Conservation (phyloP, 1,140 invertebrate species). For the Oscheius sp. region DNA sequence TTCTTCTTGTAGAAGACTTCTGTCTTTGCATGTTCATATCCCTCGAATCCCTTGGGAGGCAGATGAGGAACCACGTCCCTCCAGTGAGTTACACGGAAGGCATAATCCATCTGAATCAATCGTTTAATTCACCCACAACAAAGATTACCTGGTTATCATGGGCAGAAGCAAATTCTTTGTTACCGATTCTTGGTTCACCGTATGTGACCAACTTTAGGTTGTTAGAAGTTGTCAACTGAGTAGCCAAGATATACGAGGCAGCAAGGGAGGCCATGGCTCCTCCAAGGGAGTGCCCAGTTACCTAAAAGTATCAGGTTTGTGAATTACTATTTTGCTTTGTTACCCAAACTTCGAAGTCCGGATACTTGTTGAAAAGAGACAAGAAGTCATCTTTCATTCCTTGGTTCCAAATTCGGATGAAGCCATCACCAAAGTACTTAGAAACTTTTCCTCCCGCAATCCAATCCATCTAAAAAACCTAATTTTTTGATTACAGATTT, state of each 20-base stretch:
- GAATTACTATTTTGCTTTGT: neutral
- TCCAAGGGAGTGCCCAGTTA: conserved; percentile 50
- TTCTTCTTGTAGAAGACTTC: conserved; percentile 47
- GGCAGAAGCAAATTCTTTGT: conserved; percentile 38
- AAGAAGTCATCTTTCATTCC: conserved; percentile 45
- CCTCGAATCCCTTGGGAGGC: conserved; percentile 42
- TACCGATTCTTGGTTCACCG: conserved; percentile 50
- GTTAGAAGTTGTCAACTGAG: conserved; percentile 1
- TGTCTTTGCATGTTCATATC: conserved; percentile 45
- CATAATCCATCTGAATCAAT: conserved; percentile 29
- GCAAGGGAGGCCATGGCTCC: conserved; percentile 47
- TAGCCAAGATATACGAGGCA: conserved; percentile 32
- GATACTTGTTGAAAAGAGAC: conserved; percentile 31
- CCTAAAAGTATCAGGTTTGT: neutral
- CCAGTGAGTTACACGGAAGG: conserved; percentile 42
- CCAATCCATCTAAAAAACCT: conserved; percentile 7
- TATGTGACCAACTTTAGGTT: conserved; percentile 47
- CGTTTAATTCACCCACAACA: neutral
- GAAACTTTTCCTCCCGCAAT: conserved; percentile 44
- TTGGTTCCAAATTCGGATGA: conserved; percentile 38
- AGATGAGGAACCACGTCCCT: conserved; percentile 47
- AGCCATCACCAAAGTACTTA: conserved; percentile 46
- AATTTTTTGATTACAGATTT: neutral
- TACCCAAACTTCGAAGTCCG: conserved; percentile 49
- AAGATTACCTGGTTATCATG: conserved; percentile 32